Base-by-base conservation (phyloP, 2,797 vertebrate species). In the Syngnathus rostellatus region DNA sequence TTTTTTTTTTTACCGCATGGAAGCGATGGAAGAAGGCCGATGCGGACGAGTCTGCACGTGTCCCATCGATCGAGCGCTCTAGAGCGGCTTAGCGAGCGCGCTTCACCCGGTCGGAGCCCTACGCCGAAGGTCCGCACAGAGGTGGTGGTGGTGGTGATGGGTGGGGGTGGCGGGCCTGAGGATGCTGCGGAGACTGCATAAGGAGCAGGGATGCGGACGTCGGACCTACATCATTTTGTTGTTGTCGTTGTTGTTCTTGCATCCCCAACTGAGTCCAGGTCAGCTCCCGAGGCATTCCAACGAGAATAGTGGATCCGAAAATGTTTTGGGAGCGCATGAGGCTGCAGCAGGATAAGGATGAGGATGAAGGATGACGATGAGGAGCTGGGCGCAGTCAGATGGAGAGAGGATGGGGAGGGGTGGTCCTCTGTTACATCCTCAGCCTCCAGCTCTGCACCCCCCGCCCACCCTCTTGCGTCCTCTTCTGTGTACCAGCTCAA, bases 371-470 rank as follows among this genome's bases (percentile, higher is more conserved):
- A 78, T 72, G 76, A 67, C 72, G 81, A 83, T 81, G 63, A 45
- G 79, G 80, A 86, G 76, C 80, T 84, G 85, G 84, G 84, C 74
- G 84, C 84, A 86, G 86, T 86, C 84, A 71, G 70, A 79, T 73
- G 73, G 78, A 85, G 82, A 76, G 72, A 76, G 69, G 67, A 70
- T 54, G 38, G 64, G 64, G 70, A 77, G 71, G 75, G 71, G 69
- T 70, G 53, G 53, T 84, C 83, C 83, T 89, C 86, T 86, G 88
- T 78, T 88, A 84, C 85, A 81, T 77, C 80, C 77, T 75, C 76
- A 76, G 83, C 74, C 80, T 81, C 81, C n/a, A 64, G 58, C 62
- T 45, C 71, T 62, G 54, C 71, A 66, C 58, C 72, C 31, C 2
- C 23, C 38, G 11, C 38, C 21, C 39, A 3, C 10, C 14, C 14